These are phyloP conservation scores for Sorex araneus DNA, from an alignment of 2,113 vertebrate species.

Conservation along the genomic window DNA sequence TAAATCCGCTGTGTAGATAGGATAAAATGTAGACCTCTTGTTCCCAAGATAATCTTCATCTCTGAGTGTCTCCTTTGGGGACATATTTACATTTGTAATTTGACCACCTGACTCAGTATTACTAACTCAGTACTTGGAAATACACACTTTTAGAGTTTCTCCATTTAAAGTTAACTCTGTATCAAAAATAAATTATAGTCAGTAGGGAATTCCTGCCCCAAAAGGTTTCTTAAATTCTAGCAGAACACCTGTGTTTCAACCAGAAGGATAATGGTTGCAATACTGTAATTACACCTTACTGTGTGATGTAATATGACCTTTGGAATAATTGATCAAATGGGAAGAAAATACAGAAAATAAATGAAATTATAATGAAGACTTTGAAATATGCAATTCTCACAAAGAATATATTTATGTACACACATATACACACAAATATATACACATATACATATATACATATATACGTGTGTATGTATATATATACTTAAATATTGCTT, in stretches of 20 bases:
- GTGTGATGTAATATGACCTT: not conserved
- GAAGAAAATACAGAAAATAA: conserved; percentile 36
- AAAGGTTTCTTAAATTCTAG: conserved; percentile 61
- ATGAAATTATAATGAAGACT: not conserved
- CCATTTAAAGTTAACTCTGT: conserved; percentile 33
- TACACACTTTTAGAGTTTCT: conserved; percentile 25
- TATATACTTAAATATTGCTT: conserved; percentile 37
- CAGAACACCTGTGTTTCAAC: conserved; percentile 56
- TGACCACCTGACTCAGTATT: not conserved
- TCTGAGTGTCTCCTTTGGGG: not conserved
- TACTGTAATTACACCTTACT: not conserved
- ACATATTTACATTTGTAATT: not conserved
- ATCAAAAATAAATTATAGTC: conserved; percentile 57
- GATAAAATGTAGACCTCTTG: conserved; percentile 20
- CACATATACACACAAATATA: too few relatives aligned
- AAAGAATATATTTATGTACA: not conserved
- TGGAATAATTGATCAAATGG: not conserved
- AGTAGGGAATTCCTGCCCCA: conserved; percentile 48
- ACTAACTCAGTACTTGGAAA: not conserved
- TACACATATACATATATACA: too few relatives aligned
- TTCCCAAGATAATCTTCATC: conserved; percentile 37
- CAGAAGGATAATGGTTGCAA: not conserved
- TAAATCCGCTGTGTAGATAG: not conserved
- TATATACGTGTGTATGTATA: too few relatives aligned
- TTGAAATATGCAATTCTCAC: conserved; percentile 66